These are phyloP conservation scores for Chaetodon trifascialis DNA, from an alignment of 2,113 vertebrate species.

Conservation along the genomic window DNA sequence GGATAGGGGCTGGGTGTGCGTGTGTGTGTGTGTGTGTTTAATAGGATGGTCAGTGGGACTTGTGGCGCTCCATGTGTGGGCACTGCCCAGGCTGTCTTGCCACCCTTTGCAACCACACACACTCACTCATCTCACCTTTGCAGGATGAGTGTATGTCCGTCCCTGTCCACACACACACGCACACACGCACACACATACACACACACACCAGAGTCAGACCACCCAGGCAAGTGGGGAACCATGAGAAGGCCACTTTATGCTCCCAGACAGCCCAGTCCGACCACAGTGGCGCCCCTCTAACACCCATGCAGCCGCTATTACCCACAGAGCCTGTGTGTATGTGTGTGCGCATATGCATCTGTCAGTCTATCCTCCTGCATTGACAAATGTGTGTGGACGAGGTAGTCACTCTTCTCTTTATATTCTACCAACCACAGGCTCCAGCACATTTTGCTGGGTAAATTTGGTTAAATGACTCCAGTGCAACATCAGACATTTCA, in stretches of 20 bases:
- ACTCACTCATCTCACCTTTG: conserved; percentile 76
- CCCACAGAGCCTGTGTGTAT: conserved; percentile 70
- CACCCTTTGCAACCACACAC: conserved; percentile 74
- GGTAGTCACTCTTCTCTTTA: conserved; percentile 75
- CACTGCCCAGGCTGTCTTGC: conserved; percentile 65
- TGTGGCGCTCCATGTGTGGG: conserved; percentile 79
- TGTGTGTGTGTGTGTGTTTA: conserved; percentile 41
- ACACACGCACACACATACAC: conserved; percentile 68
- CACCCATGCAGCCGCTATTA: conserved; percentile 78
- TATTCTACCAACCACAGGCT: conserved; percentile 66
- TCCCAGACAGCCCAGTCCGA: conserved; percentile 79
- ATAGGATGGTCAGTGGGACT: conserved; percentile 63
- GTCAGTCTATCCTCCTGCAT: conserved; percentile 50
- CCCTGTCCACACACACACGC: conserved; percentile 65
- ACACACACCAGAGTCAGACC: conserved; percentile 73
- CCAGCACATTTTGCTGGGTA: conserved; percentile 63
- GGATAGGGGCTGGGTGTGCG: conserved; percentile 29
- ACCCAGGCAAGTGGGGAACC: conserved; percentile 80
- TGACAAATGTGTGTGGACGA: conserved; percentile 71
- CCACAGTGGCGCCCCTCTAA: conserved; percentile 85
- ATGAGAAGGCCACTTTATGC: conserved; percentile 86
- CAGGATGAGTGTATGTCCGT: conserved; percentile 71
- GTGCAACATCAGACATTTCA: conserved; percentile 47
- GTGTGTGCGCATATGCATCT: conserved; percentile 41
- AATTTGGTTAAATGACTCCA: conserved; percentile 60